A percentile compares a stretch with the other conserved stretches of the same genome.
These are phyloP conservation scores for Agrochola macilenta DNA, from an alignment of 2,888 invertebrate genomes.

Conservation along the genomic window DNA sequence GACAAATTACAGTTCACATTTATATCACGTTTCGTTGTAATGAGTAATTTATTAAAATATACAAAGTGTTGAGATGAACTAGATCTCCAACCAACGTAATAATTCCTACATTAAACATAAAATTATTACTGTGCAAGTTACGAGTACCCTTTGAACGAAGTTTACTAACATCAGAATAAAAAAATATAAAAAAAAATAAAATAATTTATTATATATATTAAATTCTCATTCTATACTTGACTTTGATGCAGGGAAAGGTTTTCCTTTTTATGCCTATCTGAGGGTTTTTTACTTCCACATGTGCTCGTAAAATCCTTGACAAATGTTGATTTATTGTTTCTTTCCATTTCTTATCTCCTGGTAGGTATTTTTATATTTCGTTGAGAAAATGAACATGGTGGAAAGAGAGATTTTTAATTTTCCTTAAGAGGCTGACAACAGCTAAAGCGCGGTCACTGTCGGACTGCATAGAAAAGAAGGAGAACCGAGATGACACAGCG, in stretches of 20 bases:
- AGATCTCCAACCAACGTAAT: neutral
- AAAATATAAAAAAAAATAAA: neutral
- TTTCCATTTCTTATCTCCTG: constrained; percentile 21
- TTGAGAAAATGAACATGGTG: neutral
- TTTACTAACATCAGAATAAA: constrained; percentile 12
- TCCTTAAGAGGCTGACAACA: too few species aligned
- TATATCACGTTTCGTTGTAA: neutral
- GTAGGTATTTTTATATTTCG: constrained; percentile 21
- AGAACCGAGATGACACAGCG: too few species aligned
- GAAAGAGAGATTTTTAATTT: neutral
- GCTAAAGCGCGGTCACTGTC: too few species aligned
- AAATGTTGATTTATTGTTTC: constrained; percentile 51
- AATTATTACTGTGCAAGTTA: neutral
- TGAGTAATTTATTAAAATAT: neutral
- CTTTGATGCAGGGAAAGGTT: constrained; percentile 40
- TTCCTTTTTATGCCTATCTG: constrained; percentile 36
- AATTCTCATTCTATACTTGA: constrained; percentile 12
- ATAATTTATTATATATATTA: neutral
- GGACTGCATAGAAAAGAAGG: too few species aligned
- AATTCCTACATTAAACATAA: neutral
- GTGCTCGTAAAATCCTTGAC: constrained; percentile 54
- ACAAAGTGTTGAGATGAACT: neutral
- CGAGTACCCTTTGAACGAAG: neutral
- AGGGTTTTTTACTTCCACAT: constrained; percentile 39
- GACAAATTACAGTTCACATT: neutral